Percentiles rank a stretch among this genome's conserved stretches.
These are phyloP conservation scores for Galaxea fascicularis DNA, from an alignment of 92 coral and sea anemone species.

Conservation along the genomic window DNA sequence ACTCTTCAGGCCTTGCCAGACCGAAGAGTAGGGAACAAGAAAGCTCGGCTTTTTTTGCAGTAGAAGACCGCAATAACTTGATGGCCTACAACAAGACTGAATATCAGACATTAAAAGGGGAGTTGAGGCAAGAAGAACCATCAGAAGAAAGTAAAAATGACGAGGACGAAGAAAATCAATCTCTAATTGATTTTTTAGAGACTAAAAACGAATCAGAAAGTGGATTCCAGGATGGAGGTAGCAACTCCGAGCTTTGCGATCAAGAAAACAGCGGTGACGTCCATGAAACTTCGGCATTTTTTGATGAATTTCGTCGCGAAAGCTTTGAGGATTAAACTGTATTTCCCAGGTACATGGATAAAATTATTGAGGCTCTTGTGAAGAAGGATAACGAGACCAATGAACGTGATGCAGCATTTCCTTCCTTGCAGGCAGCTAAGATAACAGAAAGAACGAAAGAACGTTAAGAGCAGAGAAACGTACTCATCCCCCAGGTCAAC, in stretches of 20 bases:
- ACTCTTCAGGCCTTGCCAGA: not conserved
- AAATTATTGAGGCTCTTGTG: slow-evolving; percentile 41
- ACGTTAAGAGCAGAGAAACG: not conserved
- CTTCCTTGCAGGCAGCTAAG: slow-evolving; percentile 28
- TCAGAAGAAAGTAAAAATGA: not conserved
- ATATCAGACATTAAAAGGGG: not conserved
- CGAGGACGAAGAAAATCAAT: not conserved
- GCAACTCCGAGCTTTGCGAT: not conserved
- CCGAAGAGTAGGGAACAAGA: not conserved
- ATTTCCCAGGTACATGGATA: slow-evolving; percentile 66
- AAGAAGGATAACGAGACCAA: slow-evolving; percentile 47
- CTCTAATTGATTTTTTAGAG: not conserved
- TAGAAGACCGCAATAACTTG: not conserved
- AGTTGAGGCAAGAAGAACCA: not conserved
- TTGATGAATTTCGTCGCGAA: slow-evolving; percentile 38
- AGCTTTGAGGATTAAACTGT: slow-evolving; percentile 67
- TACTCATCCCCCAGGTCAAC: not conserved
- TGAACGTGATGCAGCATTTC: slow-evolving; percentile 28
- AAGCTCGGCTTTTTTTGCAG: not conserved
- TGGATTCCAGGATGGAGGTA: not conserved
- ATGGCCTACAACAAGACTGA: not conserved
- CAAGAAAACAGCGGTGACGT: not conserved
- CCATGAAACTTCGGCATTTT: not conserved
- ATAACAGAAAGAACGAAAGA: not conserved
- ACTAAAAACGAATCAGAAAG: not conserved